Percentiles rank a stretch among this genome's conserved stretches.
phyloP scores from a whole-genome alignment of 2,797 vertebrate genomes.

The Platyrinchus mystaceus region DNA sequence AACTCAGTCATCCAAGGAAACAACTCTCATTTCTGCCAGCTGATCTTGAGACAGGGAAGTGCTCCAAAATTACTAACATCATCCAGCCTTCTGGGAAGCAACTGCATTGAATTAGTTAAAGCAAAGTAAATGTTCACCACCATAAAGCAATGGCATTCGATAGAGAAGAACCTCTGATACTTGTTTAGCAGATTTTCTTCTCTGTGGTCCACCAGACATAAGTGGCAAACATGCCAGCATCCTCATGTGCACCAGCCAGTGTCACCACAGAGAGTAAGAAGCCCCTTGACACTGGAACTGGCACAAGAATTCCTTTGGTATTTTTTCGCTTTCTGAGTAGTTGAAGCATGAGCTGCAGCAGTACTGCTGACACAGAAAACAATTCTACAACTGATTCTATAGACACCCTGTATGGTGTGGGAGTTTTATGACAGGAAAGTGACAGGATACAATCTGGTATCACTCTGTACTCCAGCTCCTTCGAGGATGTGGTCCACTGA shows the following conservation, averaged over 20 bases:
- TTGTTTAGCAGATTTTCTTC: slow-evolving; percentile 2
- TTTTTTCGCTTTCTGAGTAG: background rate
- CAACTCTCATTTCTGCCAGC: slow-evolving; percentile 44
- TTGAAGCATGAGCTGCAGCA: background rate
- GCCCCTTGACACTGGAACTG: background rate
- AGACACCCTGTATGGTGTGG: background rate
- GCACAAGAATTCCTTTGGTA: background rate
- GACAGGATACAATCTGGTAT: background rate
- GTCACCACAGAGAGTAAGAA: background rate
- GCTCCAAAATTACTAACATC: slow-evolving; percentile 50
- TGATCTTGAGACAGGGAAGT: slow-evolving; percentile 58
- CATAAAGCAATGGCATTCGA: slow-evolving; percentile 11
- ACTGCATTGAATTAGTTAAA: background rate
- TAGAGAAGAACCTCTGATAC: background rate
- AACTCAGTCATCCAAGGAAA: slow-evolving; percentile 67
- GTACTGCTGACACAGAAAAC: background rate
- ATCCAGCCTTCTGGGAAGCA: slow-evolving; percentile 42
- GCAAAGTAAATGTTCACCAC: background rate
- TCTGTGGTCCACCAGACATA: background rate
- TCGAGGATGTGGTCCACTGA: background rate
- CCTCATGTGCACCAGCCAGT: background rate
- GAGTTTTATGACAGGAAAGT: background rate
- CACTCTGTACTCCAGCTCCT: background rate
- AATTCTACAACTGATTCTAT: background rate
- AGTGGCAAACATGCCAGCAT: slow-evolving; percentile 14